Evolutionary conservation across 1,140 invertebrate genomes (phyloP), one percentile per base, ranked within the genome.

Genomic region (Aphis craccivora): DNA sequence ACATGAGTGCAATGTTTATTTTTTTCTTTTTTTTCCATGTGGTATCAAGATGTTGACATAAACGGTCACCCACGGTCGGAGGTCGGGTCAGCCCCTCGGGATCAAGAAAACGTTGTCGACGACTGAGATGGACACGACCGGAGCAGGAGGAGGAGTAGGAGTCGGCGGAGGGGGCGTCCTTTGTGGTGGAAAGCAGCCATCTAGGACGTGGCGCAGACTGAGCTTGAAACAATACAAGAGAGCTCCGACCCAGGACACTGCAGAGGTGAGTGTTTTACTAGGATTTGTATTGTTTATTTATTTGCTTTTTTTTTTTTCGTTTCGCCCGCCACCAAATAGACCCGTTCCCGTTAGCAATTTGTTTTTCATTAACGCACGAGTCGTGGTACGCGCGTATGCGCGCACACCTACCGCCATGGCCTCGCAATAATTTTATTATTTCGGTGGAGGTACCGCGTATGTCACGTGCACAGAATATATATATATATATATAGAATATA

Each of bases 211-310:
- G 91, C 91, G 81, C 48, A 93, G 91, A 55, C 81, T 86, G 48
- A 93, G 91, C 48, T 83, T 93, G 81, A 93, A 93, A 86, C 91
- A 93, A 86, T 93, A 93, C 81, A 93, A 55, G 55, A 35, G 91
- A 35, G 91, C 91, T 53, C 91, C 91, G 14, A 93, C 91, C 5
- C 91, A 93, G 14, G 91, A 93, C 45, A 55, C 76, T 7, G 91
- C 45, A 11, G 91, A 93, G 48, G 91, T 93, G 76, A 93, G 91
- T 37, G 35, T 55, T 89, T 89, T n/a, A 22, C 40, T 43, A 18
- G 60, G 14, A 35, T 76, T 76, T 18, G 30, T 76, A 76, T n/a
- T 76, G 60, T 76, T 76, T 76, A 76, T 76, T 76, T 76, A n/a
- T 76, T 76, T 18, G 60, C 60, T 67, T 76, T 76, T 67, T 76